Base-by-base conservation (phyloP, 2,888 invertebrate genomes). In the Epistrophella euchroma region DNA sequence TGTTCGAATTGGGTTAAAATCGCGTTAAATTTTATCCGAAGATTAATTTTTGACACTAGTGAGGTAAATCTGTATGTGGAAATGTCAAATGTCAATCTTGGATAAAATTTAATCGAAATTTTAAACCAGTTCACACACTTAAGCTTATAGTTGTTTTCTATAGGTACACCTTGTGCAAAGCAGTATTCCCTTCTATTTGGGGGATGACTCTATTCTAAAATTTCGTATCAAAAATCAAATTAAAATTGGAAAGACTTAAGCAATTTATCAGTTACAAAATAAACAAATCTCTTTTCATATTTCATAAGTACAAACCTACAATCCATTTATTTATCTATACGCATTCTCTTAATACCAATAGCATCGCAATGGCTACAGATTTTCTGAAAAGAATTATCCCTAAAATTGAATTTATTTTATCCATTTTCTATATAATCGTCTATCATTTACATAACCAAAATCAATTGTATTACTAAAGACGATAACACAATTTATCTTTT, bases 401-500 rank as follows among this genome's bases (percentile, higher is more conserved):
- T 13, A 32, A 74, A 74, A 74, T 74, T 52, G 17, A 37, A 52
- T 74, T 52, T 55, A 64, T 64, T 55, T 15, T 55, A 55, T 60
- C n/a, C 15, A 73, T 60, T 74, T 71, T 40, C 22, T 25, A 17
- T 6, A 74, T 78, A 73, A 78, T 77, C 52, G 62, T 62, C 25
- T 60, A 70, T 60, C 81, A 62, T 77, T 70, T 45, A 55, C 17
- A 37, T 56, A 70, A 43, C 28, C 25, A n/a, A 73, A 77, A 73
- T 77, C 73, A 86, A 86, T 86, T 70, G 62, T 50, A 50, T 73
- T 68, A 70, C 37, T 17, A 50, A 19, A 68, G 28, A 77, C 35
- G 40, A 73, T 50, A 71, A 58, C 28, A 77, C 64, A 60, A 82
- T 78, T 70, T 66, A 86, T 82, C 85, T 73, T 86, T 55, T 28